These are phyloP conservation scores for Pachyuromys duprasi DNA, from an alignment of 2,797 vertebrate species.

Conservation along the genomic window DNA sequence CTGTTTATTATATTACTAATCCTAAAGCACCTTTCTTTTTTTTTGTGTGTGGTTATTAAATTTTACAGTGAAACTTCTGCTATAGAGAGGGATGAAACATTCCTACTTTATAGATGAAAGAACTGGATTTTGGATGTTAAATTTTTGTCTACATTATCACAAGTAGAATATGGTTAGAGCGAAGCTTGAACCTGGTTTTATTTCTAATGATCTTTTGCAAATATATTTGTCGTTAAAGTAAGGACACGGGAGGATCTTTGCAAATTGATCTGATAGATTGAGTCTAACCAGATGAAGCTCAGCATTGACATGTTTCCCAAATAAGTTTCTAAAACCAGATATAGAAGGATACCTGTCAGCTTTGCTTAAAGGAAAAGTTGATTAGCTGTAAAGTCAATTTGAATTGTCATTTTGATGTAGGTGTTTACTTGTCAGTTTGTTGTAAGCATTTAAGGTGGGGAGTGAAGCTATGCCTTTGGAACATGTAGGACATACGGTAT, in stretches of 20 bases:
- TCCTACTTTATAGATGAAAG: conserved; percentile 36
- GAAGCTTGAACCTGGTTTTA: conserved; percentile 63
- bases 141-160: conserved; percentile 45
- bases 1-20: conserved; percentile 44
- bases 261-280: not conserved
- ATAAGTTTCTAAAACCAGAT: conserved; percentile 13
- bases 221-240: conserved; percentile 43
- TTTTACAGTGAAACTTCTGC: conserved; percentile 42
- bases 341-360: not conserved
- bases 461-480: not conserved
- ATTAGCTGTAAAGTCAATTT: conserved; percentile 46
- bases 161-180: conserved; percentile 3
- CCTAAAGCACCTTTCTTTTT: conserved; percentile 47
- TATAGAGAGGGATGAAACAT: not conserved
- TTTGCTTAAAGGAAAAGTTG: conserved; percentile 38
- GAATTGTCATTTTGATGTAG: conserved; percentile 35
- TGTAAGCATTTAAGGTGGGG: not conserved
- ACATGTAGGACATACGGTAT: not conserved
- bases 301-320: conserved; percentile 34
- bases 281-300: conserved; percentile 48
- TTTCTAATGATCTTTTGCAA: conserved; percentile 52
- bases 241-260: conserved; percentile 30
- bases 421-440: conserved; percentile 20
- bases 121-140: conserved; percentile 48
- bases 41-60: conserved; percentile 28